A percentile compares a stretch with the other conserved stretches of the same genome.
Evolutionary conservation across 2,113 vertebrate species (phyloP).

Genomic region (Willisornis vidua): DNA sequence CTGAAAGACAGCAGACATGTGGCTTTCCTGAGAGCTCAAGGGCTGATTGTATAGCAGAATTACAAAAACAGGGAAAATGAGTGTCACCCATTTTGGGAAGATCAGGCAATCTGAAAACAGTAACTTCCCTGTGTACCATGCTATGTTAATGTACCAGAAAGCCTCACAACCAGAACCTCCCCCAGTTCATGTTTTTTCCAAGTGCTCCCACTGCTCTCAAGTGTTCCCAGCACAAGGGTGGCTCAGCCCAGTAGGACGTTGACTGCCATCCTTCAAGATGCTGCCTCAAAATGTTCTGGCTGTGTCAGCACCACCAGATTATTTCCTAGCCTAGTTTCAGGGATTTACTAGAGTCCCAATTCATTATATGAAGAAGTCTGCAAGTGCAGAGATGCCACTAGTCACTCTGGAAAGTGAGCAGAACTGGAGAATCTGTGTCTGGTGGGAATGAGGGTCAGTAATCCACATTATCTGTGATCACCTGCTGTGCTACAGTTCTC

Average conservation of each 20-base stretch:
- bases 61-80: neutral
- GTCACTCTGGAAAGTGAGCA: neutral
- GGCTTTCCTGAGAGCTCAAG: neutral
- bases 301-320: neutral
- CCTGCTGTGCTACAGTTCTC: neutral
- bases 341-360: neutral
- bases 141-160: neutral
- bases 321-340: neutral
- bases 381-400: neutral
- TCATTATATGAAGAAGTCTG: rapidly evolving
- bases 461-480: neutral
- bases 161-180: neutral
- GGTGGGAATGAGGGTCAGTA: neutral
- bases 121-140: neutral
- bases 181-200: neutral
- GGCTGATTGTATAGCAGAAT: neutral
- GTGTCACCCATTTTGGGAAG: neutral
- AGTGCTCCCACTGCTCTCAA: neutral
- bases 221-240: neutral
- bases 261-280: neutral
- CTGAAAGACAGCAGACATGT: neutral
- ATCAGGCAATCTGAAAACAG: neutral
- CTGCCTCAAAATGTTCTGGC: neutral
- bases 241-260: neutral
- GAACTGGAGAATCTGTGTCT: neutral